Percentiles rank a stretch among this genome's conserved stretches.
phyloP scores from a whole-genome alignment of 1,140 invertebrate genomes.

The Scaptomyza hsui region DNA sequence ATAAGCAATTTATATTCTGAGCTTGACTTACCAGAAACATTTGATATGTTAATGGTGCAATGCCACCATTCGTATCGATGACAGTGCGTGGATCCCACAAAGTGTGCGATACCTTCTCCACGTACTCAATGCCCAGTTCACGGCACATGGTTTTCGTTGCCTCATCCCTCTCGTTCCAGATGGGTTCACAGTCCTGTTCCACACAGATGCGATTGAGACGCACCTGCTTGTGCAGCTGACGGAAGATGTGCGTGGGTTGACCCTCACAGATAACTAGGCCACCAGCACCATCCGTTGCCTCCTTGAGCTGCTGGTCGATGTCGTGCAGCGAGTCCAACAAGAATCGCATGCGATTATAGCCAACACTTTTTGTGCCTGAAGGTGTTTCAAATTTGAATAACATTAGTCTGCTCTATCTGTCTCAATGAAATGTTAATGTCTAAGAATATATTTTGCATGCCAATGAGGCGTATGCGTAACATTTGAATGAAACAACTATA shows the following conservation, averaged over 20 bases:
- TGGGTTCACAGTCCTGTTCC: constrained; percentile 90
- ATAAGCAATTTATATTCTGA: not conserved
- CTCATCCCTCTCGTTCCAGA: constrained; percentile 88
- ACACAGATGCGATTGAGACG: constrained; percentile 86
- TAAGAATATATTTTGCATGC: not conserved
- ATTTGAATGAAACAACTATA: too few species aligned
- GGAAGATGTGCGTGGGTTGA: constrained; percentile 87
- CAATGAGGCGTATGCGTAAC: not conserved
- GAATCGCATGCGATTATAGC: constrained; percentile 89
- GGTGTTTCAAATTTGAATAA: not conserved
- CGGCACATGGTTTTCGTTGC: constrained; percentile 86
- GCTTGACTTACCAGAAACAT: constrained; percentile 87
- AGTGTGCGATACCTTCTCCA: constrained; percentile 89
- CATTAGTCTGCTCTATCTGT: not conserved
- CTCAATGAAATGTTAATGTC: not conserved
- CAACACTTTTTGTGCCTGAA: constrained; percentile 87
- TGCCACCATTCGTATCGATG: constrained; percentile 88
- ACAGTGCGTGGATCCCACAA: constrained; percentile 89
- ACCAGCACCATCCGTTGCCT: constrained; percentile 84
- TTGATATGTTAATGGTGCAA: constrained; percentile 89
- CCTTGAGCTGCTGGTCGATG: constrained; percentile 86
- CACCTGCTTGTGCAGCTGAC: constrained; percentile 86
- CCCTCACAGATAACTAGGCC: constrained; percentile 87
- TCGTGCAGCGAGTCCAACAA: constrained; percentile 89
- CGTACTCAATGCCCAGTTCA: constrained; percentile 85